Percentiles rank a stretch among this genome's conserved stretches.
Evolutionary conservation across 2,888 invertebrate species (phyloP).

Genomic region (Rhingia campestris): DNA sequence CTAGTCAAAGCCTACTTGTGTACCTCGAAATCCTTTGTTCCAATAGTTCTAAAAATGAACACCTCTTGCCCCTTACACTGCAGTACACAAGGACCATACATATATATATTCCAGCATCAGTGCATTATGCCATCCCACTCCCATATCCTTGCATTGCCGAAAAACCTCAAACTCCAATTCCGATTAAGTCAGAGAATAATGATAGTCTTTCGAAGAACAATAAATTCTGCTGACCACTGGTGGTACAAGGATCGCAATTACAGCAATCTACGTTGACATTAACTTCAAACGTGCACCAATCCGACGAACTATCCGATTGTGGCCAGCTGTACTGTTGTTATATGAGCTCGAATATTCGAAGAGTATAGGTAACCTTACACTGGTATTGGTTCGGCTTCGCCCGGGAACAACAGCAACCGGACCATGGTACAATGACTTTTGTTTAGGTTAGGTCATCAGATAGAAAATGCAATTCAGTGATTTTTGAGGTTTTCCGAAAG

Average conservation of each 20-base stretch:
- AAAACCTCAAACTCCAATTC: constrained; percentile 74
- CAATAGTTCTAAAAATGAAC: constrained; percentile 40
- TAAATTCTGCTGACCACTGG: constrained; percentile 73
- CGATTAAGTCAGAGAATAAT: constrained; percentile 74
- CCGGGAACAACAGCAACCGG: constrained; percentile 63
- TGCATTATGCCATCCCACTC: background rate
- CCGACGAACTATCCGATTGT: constrained; percentile 61
- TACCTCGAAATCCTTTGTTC: constrained; percentile 57
- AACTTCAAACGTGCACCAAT: constrained; percentile 72
- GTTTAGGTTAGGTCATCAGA: constrained; percentile 66
- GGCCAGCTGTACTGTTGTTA: constrained; percentile 44
- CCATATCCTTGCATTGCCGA: constrained; percentile 5
- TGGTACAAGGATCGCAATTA: constrained; percentile 73
- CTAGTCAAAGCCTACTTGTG: constrained; percentile 55
- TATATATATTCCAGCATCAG: background rate
- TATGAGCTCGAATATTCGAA: background rate
- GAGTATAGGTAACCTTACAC: background rate
- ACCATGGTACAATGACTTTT: constrained; percentile 70
- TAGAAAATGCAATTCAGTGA: constrained; percentile 74
- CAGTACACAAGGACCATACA: constrained; percentile 20
- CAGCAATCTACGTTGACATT: constrained; percentile 73
- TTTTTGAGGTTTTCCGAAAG: constrained; percentile 72
- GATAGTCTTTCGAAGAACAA: constrained; percentile 73
- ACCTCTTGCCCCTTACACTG: constrained; percentile 21
- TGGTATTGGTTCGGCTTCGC: constrained; percentile 41